These are phyloP conservation scores for Sesia apiformis DNA, from an alignment of 2,888 invertebrate species.

Conservation along the genomic window DNA sequence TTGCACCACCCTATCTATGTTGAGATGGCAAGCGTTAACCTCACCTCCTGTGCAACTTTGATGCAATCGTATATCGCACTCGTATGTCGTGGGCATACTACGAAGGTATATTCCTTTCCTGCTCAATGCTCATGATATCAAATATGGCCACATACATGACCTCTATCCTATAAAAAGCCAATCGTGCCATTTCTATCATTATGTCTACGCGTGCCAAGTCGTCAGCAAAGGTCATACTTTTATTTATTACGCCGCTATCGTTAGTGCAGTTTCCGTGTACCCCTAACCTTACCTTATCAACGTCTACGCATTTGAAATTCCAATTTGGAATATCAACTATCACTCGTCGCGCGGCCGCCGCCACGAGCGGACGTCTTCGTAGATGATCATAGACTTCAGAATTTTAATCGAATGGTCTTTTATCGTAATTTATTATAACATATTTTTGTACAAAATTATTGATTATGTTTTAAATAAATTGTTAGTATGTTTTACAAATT, in stretches of 20 bases:
- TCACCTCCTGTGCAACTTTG: no score
- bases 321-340: background rate
- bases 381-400: slow-evolving; percentile 20
- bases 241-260: background rate
- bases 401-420: slow-evolving; percentile 46
- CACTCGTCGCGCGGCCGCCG: slow-evolving; percentile 35
- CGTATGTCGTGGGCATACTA: no score
- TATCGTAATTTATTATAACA: slow-evolving; percentile 49
- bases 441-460: slow-evolving; percentile 48
- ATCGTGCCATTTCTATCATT: no score
- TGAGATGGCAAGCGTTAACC: no score
- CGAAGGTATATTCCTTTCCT: no score
- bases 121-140: no score
- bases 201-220: no score
- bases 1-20: no score
- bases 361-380: slow-evolving; percentile 26
- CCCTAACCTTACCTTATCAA: background rate
- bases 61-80: no score
- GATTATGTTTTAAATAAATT: slow-evolving; percentile 33
- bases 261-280: background rate
- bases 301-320: background rate
- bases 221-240: background rate
- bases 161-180: no score
- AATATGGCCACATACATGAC: no score
- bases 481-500: slow-evolving; percentile 21